Evolutionary conservation across 2,888 invertebrate genomes (phyloP).

Genomic region (Dexiosoma caninum): DNA sequence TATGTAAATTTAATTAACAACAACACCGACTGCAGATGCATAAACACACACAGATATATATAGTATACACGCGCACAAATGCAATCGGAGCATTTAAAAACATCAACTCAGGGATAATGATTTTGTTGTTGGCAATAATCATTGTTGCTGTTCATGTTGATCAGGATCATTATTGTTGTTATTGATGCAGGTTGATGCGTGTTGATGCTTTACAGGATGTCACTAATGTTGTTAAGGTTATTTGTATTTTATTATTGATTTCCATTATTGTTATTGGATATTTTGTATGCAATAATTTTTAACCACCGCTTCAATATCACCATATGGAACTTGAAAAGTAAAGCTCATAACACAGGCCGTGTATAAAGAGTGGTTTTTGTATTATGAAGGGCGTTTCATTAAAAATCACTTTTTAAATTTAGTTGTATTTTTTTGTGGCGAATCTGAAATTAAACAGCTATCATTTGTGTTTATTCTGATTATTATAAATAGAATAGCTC

Average conservation of each 20-base stretch:
- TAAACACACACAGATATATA: not conserved
- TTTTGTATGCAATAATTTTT: not conserved
- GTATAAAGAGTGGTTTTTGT: no score
- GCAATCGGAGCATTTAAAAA: not conserved
- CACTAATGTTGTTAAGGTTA: not conserved
- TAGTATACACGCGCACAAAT: not conserved
- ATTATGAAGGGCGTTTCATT: no score
- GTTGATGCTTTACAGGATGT: not conserved
- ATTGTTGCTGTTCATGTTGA: constrained; percentile 31
- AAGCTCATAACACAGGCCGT: no score
- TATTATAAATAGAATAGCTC: no score
- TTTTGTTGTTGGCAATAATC: constrained; percentile 9
- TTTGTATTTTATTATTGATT: constrained; percentile 21
- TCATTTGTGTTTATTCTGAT: no score
- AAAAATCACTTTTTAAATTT: no score
- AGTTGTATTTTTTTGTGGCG: no score
- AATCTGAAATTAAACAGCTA: no score
- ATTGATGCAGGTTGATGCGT: not conserved
- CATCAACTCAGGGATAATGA: constrained; percentile 3
- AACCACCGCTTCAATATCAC: no score
- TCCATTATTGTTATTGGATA: not conserved
- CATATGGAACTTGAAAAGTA: no score
- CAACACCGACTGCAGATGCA: constrained; percentile 2
- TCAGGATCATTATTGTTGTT: constrained; percentile 32
- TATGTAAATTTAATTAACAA: constrained; percentile 63